Evolutionary conservation across 2,797 vertebrate species (phyloP).

Genomic region (Tympanoctomys barrerae): DNA sequence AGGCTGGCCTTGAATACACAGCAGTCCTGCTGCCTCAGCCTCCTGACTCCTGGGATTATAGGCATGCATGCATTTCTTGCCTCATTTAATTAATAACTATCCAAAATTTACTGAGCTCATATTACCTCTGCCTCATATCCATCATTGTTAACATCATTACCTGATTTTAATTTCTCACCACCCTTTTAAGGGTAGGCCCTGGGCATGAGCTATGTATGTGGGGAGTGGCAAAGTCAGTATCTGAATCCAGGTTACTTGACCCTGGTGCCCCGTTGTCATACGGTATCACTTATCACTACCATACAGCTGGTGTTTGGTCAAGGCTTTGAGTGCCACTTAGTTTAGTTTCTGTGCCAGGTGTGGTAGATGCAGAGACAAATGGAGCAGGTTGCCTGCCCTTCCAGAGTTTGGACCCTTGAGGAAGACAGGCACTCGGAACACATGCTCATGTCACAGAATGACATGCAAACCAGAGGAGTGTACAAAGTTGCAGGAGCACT

Average conservation of each 20-base stretch:
- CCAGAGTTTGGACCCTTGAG: not conserved
- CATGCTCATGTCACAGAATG: not conserved
- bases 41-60: not conserved
- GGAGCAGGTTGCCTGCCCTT: not conserved
- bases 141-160: not conserved
- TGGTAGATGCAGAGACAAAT: not conserved
- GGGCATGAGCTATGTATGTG: not conserved
- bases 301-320: not conserved
- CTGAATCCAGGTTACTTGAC: not conserved
- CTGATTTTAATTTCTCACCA: not conserved
- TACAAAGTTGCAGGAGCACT: not conserved
- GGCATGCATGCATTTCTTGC: not conserved
- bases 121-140: not conserved
- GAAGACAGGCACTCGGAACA: not conserved
- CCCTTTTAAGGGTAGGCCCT: not conserved
- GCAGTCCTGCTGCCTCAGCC: not conserved
- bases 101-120: not conserved
- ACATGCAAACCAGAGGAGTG: rapidly evolving
- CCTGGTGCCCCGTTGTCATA: not conserved
- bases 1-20: not conserved
- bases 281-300: not conserved
- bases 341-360: not conserved
- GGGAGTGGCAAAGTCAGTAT: not conserved
- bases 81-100: not conserved
- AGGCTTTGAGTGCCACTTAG: not conserved